Evolutionary conservation across 2,797 vertebrate genomes (phyloP).

Genomic region (Anisognathus igniventris): DNA sequence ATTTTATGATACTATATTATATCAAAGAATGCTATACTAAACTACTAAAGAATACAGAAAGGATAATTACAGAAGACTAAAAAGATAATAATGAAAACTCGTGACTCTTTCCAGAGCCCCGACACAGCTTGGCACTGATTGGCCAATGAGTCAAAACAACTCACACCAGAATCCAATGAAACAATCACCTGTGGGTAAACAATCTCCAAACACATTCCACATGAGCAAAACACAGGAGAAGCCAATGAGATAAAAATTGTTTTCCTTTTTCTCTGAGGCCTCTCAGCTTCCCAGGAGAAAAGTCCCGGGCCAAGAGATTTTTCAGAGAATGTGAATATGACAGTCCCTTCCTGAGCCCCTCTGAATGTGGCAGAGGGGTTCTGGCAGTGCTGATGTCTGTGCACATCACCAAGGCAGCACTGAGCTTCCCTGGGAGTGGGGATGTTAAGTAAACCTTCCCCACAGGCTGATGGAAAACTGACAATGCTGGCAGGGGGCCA

Average conservation of each 20-base stretch:
- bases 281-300: neutral
- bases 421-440: neutral
- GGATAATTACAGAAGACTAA: neutral
- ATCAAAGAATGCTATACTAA: neutral
- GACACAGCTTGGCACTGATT: neutral
- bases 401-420: accelerated
- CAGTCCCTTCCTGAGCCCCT: neutral
- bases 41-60: neutral
- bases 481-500: neutral
- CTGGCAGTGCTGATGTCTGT: neutral
- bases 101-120: accelerated
- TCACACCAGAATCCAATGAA: accelerated
- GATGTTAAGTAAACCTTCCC: neutral
- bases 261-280: neutral
- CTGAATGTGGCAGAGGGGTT: neutral
- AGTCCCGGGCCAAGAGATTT: neutral
- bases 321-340: neutral
- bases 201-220: neutral
- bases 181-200: no score
- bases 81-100: neutral
- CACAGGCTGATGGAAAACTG: neutral
- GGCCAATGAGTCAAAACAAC: neutral
- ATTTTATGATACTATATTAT: neutral
- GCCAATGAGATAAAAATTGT: neutral
- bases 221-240: neutral